Base-by-base conservation (phyloP, 2,797 vertebrate genomes). In the Trachops cirrhosus region DNA sequence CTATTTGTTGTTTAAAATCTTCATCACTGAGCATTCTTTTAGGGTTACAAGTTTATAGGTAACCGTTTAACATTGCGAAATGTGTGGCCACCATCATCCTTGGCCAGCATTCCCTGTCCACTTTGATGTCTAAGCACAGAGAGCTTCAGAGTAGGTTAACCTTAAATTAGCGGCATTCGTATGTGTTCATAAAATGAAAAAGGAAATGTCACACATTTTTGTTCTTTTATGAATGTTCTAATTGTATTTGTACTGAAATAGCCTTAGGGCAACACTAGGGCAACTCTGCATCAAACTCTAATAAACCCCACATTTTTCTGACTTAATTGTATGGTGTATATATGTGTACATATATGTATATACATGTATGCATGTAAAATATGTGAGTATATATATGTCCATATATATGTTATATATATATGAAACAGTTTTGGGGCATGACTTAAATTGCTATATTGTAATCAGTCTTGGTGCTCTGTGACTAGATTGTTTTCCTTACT, bases 401-500 rank as follows among this genome's bases (percentile, higher is more conserved):
- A 62, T n/a, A 57, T 57, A 22, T 54, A 3, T 54, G 52, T 54
- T 32, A 32, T 32, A 15, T 32, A 32, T 14, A 26, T 22, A 3
- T 21, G 19, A 52, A 50, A 54, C 19, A n/a, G 14, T 22, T 48
- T 85, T 73, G 79, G 74, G 24, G 15, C 19, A 16, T 91, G 57
- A 18, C 41, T 93, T 74, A 87, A 39, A 62, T 92, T 52, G 14
- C 64, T 88, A 3, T 64, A 48, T 46, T 46, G 7, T 79, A 82
- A 50, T 78, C 18, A n/a, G 85, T 29, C 37, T 86, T 50, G 24
- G 37, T 89, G 19, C 74, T 84, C 52, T 84, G 32, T 84, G 26
- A 92, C 34, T 84, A 90, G 74, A 68, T 78, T 71, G 46, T 90
- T 86, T 90, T 57, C 37, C 67, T 93, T 88, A 54, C 89, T 86